Base-by-base conservation (phyloP, 2,797 vertebrate genomes). In the Scarus forsteni region DNA sequence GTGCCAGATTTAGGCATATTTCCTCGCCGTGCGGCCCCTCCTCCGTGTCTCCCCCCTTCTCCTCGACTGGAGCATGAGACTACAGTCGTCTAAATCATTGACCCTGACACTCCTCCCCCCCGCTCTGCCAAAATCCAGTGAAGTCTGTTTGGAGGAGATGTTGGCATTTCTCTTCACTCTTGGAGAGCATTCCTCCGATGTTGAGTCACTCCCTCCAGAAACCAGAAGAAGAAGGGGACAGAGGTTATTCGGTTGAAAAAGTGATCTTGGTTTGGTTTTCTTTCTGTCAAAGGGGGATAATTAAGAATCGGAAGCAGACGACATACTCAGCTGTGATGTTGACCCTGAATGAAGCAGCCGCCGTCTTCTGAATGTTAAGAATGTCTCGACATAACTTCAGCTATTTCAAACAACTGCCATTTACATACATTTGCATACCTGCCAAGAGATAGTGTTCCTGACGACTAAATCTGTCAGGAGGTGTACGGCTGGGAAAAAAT, bases 401-500 rank as follows among this genome's bases (percentile, higher is more conserved):
- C 64, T 64, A 77, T 83, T 75, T 55, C 39, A 84, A 70, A 81
- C 78, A 79, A 83, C 80, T 75, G 67, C 61, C 80, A 80, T 90
- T 87, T 90, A 84, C 86, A 89, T 79, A 87, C 68, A 87, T 89
- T 79, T 80, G 79, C 80, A 85, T 91, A 85, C 69, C 80, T 87
- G 75, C 80, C 44, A 77, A 62, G 86, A 73, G 81, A 87, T 86
- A 59, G 61, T 60, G 74, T 87, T 84, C 65, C 80, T 52, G 66
- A 84, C 61, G 79, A 79, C 89, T 91, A 88, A 84, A 88, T 91
- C 89, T 82, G 86, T 86, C 86, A 54, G 27, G 27, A 27, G 4
- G 27, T 4, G 27, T 27, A 27, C 27, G 27, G 27, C 27, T 27
- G 27, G 27, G 27, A 27, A 27, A 27, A 27, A 27, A 27, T 27